Evolutionary conservation across 1,140 invertebrate genomes (phyloP).

Genomic region (Cydia strobilella): DNA sequence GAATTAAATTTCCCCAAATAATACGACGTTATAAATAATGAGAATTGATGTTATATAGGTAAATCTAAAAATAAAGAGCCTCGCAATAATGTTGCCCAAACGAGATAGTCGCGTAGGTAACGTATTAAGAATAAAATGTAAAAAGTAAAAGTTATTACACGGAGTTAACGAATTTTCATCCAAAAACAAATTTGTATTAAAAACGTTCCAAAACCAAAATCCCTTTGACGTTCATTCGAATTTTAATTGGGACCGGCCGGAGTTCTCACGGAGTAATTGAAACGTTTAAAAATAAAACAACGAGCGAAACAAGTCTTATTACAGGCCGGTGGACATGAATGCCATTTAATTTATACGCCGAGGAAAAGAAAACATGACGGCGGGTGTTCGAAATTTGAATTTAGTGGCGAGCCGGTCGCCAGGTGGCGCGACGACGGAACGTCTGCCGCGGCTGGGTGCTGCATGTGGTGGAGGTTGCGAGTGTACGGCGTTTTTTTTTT

Average conservation of each 20-base stretch:
- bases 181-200: slow-evolving; percentile 12
- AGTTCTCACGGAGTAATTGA: slow-evolving; percentile 28
- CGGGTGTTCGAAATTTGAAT: slow-evolving; percentile 29
- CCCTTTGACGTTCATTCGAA: slow-evolving; percentile 30
- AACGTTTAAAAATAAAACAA: slow-evolving; percentile 33
- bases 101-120: not conserved
- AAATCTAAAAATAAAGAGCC: slow-evolving; percentile 7
- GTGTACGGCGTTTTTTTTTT: not conserved
- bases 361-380: slow-evolving; percentile 30
- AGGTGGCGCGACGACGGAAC: slow-evolving; percentile 21
- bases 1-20: not conserved
- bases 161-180: slow-evolving; percentile 9
- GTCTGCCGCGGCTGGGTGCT: not conserved
- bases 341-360: slow-evolving; percentile 29
- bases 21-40: slow-evolving; percentile 5
- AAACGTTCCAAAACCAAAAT: slow-evolving; percentile 25
- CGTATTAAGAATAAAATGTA: slow-evolving; percentile 13
- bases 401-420: slow-evolving; percentile 17
- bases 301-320: slow-evolving; percentile 28
- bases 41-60: slow-evolving; percentile 8
- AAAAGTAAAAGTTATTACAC: slow-evolving; percentile 17
- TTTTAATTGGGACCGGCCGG: slow-evolving; percentile 27
- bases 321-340: slow-evolving; percentile 32
- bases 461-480: slow-evolving; percentile 6
- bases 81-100: slow-evolving; percentile 8